These are phyloP conservation scores for Fopius arisanus DNA, from an alignment of 1,140 invertebrate genomes.

Conservation along the genomic window DNA sequence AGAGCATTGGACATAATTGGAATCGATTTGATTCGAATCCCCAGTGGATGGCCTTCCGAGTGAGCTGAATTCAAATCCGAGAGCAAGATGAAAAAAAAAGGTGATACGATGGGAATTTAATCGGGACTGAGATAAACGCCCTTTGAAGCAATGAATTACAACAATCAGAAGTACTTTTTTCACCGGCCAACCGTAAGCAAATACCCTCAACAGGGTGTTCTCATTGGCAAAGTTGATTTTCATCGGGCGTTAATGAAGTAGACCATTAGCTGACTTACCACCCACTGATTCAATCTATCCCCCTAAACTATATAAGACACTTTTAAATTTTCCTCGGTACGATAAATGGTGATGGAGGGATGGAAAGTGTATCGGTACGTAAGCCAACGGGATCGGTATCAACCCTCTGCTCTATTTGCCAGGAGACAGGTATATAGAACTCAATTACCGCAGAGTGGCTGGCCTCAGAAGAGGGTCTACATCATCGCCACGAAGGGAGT, in stretches of 20 bases:
- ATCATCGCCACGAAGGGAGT: neutral
- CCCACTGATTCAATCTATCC: neutral
- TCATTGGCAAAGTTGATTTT: neutral
- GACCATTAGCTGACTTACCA: neutral
- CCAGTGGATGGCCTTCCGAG: neutral
- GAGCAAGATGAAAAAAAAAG: conserved; percentile 8
- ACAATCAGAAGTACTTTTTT: neutral
- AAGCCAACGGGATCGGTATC: neutral
- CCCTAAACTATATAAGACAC: neutral
- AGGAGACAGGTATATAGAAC: neutral
- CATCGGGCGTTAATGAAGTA: neutral
- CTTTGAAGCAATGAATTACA: neutral
- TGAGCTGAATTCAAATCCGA: neutral
- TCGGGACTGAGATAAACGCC: neutral
- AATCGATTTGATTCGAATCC: conserved; percentile 21
- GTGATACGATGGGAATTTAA: neutral
- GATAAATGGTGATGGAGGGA: neutral
- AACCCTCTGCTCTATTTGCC: neutral
- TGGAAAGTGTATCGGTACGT: neutral
- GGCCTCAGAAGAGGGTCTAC: conserved; percentile 1
- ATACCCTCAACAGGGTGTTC: too few species aligned
- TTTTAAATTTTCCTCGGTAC: neutral
- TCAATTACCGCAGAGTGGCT: neutral
- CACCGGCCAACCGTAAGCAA: neutral
- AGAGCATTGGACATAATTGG: conserved; percentile 25